Percentiles rank a stretch among this genome's conserved stretches.
Conservation (phyloP, 2,113 vertebrate genomes). For the Acinonyx jubatus region DNA sequence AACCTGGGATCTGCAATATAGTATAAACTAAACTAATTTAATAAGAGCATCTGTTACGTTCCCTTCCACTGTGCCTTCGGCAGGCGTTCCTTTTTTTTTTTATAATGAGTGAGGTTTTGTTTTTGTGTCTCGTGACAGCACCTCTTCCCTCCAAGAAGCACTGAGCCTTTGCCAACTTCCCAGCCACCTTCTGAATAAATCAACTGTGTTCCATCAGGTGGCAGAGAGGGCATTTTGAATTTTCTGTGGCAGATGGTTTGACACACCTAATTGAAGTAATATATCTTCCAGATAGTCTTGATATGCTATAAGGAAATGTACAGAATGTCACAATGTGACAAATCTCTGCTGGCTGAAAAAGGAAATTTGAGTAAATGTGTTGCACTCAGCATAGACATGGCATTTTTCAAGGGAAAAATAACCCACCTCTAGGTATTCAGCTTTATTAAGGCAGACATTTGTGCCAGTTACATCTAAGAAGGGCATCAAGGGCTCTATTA, state of each 20-base stretch:
- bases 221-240: not conserved
- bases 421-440: not conserved
- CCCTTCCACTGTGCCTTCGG: not conserved
- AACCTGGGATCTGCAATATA: conserved; percentile 11
- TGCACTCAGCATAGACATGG: not conserved
- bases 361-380: conserved; percentile 39
- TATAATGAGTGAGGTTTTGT: not conserved
- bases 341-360: not conserved
- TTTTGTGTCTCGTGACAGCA: conserved; percentile 29
- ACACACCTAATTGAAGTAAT: conserved; percentile 59
- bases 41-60: conserved; percentile 35
- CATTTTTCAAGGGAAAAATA: not conserved
- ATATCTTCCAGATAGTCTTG: conserved; percentile 51
- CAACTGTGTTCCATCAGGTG: conserved; percentile 22
- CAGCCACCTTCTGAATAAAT: conserved; percentile 46
- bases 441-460: conserved; percentile 36
- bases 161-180: conserved; percentile 52
- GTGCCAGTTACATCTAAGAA: conserved; percentile 16
- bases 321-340: conserved; percentile 13
- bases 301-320: conserved; percentile 13
- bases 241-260: conserved; percentile 52
- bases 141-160: not conserved
- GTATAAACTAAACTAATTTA: conserved; percentile 51
- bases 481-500: conserved; percentile 5
- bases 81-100: not conserved